Base-by-base conservation (phyloP, 2,888 invertebrate species). In the Hydrotaea diabolus region DNA sequence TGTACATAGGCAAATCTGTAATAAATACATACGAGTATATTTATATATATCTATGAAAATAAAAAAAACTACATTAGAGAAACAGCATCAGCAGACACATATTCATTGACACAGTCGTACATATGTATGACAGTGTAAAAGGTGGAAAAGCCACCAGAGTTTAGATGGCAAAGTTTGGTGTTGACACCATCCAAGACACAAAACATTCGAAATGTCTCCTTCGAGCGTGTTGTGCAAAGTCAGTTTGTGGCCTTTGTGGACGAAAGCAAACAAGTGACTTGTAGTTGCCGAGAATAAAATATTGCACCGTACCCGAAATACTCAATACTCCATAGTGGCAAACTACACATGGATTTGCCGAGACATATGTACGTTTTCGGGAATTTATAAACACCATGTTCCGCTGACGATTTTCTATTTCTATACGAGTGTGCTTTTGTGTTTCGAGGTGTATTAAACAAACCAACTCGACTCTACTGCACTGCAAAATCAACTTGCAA, bases 61-160 rank as follows among this genome's bases (percentile, higher is more conserved):
- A 36, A 49, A 62, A 39, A 15, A 13, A 21, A 43, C 9, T 7
- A 43, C 43, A 57, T 49, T 23, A 55, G 55, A 57, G 36, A 81
- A 64, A 26, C 13, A 13, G 46, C n/a, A n/a, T n/a, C 36, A 31
- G n/a, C n/a, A 66, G 21, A 74, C 36, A 36, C n/a, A 53, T 2
- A 77, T 69, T 64, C 49, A 23, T 66, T 49, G n/a, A 49, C n/a
- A 49, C 15, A 31, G 39, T 39, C 53, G 71, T 71, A 71, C 31
- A 78, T 78, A 76, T 77, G 80, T 83, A 77, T 53, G 59, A 73
- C 77, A 80, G 76, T 80, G 79, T 80, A 80, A 83, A 83, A 76
- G 83, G 83, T 49, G 79, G 76, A 83, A 79, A 83, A 80, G 83
- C 79, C 83, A 83, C 76, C 1, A 49, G 77, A 83, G 80, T 83